phyloP scores from a whole-genome alignment of 2,797 vertebrate genomes.

The Acanthiza pusilla region DNA sequence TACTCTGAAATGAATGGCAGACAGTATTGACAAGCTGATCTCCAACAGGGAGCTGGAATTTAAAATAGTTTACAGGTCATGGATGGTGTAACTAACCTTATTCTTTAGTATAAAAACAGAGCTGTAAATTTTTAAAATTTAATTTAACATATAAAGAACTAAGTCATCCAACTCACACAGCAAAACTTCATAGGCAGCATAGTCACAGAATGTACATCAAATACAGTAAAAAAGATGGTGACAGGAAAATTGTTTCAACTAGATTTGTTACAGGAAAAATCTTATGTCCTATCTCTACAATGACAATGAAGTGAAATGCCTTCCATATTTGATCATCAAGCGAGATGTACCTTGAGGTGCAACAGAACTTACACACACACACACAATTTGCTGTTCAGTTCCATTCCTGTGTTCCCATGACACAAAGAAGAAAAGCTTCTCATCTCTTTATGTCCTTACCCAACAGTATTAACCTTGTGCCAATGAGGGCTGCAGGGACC shows the following conservation, averaged over 20 bases:
- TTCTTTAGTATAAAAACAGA: background rate
- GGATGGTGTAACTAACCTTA: background rate
- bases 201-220: slow-evolving; percentile 29
- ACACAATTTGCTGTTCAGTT: background rate
- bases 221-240: slow-evolving; percentile 24
- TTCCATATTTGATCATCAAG: background rate
- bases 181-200: slow-evolving; percentile 20
- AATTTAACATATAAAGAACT: slow-evolving; percentile 7
- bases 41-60: background rate
- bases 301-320: background rate
- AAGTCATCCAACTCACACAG: background rate
- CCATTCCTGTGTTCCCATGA: background rate
- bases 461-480: background rate
- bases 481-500: background rate
- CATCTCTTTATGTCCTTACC: background rate
- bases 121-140: background rate
- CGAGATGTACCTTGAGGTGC: background rate
- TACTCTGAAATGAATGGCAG: background rate
- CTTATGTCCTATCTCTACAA: background rate
- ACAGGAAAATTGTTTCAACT: background rate
- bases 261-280: background rate
- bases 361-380: background rate
- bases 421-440: background rate
- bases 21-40: background rate
- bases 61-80: background rate